Base-by-base conservation (phyloP, 2,888 invertebrate species). In the Ganaspis brasiliensis region DNA sequence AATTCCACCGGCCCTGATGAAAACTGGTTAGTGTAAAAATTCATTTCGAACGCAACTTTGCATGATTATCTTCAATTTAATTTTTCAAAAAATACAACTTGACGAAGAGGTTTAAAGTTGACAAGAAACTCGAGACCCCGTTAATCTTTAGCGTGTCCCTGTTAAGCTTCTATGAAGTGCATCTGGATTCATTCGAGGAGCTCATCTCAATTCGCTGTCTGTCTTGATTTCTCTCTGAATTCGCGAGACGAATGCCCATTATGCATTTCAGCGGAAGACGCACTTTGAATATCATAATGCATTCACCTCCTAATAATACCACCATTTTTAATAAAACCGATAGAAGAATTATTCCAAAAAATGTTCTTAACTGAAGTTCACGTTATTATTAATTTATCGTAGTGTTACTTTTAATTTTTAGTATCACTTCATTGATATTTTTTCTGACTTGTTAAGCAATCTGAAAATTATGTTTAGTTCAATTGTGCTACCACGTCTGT, bases 121-220 rank as follows among this genome's bases (percentile, higher is more conserved):
- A 59, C 31, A 59, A 16, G 59, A 59, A 31, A 9, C 19, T 37
- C 19, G 37, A 63, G 63, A 35, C 19, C 63, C 63, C 63, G 63
- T 40, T 63, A 63, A 63, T 63, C 63, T 63, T 63, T 63, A 37
- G n/a, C 35, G 14, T 35, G 19, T 40, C 37, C 21, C 24, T 63
- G 21, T 52, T 16, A 52, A 37, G 63, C 63, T 37, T 21, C 40
- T 40, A 26, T 56, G 40, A 37, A 37, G 63, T 35, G 63, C 21
- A 21, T 37, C 37, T 63, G 37, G 21, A 63, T 63, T 37, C 19
- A 35, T 19, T 61, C 61, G 12, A 63, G 37, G 21, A 63, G 14
- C 63, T 63, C 63, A 63, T 63, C 63, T 63, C 37, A 37, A 63
- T 63, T 40, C 63, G 21, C 37, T 14, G 63, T n/a, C 63, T 63